Evolutionary conservation across 2,797 vertebrate genomes (phyloP).

Genomic region (Myioborus miniatus): DNA sequence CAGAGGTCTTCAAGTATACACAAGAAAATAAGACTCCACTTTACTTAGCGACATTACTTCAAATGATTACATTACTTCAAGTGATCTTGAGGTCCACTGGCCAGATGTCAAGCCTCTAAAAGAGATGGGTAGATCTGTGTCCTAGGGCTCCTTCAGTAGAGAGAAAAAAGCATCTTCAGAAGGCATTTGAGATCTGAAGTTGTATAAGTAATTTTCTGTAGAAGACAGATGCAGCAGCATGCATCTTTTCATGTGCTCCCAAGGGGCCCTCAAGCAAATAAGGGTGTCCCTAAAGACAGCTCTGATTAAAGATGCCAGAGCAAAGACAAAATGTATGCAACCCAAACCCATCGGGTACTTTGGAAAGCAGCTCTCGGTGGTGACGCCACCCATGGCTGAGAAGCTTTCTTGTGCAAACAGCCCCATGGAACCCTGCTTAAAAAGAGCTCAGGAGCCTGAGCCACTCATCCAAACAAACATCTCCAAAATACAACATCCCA

Average conservation of each 20-base stretch:
- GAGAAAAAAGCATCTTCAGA: background rate
- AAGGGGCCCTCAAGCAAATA: background rate
- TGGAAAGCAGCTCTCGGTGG: background rate
- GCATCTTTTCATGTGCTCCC: background rate
- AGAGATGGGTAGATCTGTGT: background rate
- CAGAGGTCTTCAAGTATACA: background rate
- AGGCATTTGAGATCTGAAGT: background rate
- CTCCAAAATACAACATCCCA: background rate
- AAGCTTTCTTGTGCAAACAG: background rate
- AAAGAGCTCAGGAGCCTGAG: background rate
- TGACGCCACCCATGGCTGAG: fast-evolving
- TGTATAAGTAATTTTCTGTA: background rate
- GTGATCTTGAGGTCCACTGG: background rate
- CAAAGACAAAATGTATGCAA: background rate
- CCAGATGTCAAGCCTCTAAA: background rate
- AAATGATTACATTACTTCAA: no score
- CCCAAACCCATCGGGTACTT: fast-evolving
- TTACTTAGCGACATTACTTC: background rate
- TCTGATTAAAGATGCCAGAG: background rate
- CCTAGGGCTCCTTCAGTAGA: background rate
- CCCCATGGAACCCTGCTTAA: background rate
- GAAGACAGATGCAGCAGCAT: background rate
- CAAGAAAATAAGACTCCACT: background rate
- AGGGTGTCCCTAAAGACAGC: background rate
- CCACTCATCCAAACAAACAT: background rate